These are phyloP conservation scores for Maconellicoccus hirsutus DNA, from an alignment of 1,140 invertebrate genomes.

Conservation along the genomic window DNA sequence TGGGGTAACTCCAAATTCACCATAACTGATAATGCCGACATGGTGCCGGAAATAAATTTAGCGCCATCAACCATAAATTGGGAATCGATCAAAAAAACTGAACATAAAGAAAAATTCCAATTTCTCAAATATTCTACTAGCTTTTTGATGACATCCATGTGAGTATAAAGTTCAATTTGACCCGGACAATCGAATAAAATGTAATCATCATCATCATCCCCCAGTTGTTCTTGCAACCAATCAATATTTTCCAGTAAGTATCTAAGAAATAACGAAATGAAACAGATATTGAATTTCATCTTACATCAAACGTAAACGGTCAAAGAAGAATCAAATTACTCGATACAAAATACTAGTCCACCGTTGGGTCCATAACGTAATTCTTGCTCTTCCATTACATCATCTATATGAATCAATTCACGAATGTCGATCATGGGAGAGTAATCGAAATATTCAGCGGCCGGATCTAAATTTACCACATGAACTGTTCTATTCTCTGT, in stretches of 20 bases:
- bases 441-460: constrained; percentile 92
- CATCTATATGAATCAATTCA: constrained; percentile 87
- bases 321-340: constrained; percentile 46
- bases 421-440: constrained; percentile 75
- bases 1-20: constrained; percentile 89
- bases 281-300: constrained; percentile 7
- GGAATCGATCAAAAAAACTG: constrained; percentile 85
- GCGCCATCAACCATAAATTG: constrained; percentile 93
- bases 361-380: constrained; percentile 96
- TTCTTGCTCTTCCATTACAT: constrained; percentile 93
- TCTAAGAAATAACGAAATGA: constrained; percentile 38
- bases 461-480: constrained; percentile 94
- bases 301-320: no score
- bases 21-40: constrained; percentile 92
- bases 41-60: constrained; percentile 89
- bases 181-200: constrained; percentile 98
- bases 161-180: constrained; percentile 97
- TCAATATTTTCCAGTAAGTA: constrained; percentile 82
- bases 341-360: constrained; percentile 91
- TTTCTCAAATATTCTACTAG: constrained; percentile 69
- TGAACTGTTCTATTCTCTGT: constrained; percentile 60
- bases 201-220: constrained; percentile 69
- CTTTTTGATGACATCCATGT: constrained; percentile 77
- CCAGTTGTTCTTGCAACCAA: constrained; percentile 79
- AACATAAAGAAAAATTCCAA: constrained; percentile 85